Conservation (phyloP, 2,888 invertebrate species). For the Phyllotreta cruciferae region DNA sequence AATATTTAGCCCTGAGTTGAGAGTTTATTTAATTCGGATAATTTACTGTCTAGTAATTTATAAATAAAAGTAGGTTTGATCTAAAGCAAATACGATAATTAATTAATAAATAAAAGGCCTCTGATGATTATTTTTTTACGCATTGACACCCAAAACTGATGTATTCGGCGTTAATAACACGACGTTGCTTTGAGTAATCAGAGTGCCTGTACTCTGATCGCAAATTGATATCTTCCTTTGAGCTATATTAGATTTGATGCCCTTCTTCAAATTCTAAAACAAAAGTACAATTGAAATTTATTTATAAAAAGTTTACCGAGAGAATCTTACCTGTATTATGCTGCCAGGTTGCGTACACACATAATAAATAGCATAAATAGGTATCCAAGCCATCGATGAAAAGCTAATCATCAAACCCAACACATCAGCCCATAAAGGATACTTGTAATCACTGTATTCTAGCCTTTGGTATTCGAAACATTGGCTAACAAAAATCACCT, state of each 20-base stretch:
- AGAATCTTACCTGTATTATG: constrained; percentile 61
- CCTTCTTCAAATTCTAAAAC: constrained; percentile 62
- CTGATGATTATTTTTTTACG: constrained; percentile 1
- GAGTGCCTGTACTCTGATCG: constrained; percentile 60
- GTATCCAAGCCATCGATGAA: constrained; percentile 72
- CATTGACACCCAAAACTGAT: constrained; percentile 31
- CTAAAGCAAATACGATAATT: no score
- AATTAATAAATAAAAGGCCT: no score
- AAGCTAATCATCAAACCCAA: constrained; percentile 68
- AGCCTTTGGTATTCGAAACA: constrained; percentile 66
- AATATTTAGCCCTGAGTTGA: no score
- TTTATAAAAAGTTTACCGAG: background rate
- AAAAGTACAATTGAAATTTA: constrained; percentile 13
- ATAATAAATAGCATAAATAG: constrained; percentile 68
- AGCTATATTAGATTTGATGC: constrained; percentile 62
- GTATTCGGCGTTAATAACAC: constrained; percentile 52
- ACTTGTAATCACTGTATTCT: constrained; percentile 66
- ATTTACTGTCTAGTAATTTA: no score
- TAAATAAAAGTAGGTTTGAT: no score
- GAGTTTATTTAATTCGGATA: no score
- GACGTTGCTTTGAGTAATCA: constrained; percentile 63
- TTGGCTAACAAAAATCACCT: constrained; percentile 71
- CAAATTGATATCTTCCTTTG: constrained; percentile 60
- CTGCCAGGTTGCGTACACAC: constrained; percentile 63
- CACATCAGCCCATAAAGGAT: constrained; percentile 68